A percentile compares a stretch with the other conserved stretches of the same genome.
phyloP scores from a whole-genome alignment of 1,140 invertebrate species.

The Trachymyrmex cornetzi region DNA sequence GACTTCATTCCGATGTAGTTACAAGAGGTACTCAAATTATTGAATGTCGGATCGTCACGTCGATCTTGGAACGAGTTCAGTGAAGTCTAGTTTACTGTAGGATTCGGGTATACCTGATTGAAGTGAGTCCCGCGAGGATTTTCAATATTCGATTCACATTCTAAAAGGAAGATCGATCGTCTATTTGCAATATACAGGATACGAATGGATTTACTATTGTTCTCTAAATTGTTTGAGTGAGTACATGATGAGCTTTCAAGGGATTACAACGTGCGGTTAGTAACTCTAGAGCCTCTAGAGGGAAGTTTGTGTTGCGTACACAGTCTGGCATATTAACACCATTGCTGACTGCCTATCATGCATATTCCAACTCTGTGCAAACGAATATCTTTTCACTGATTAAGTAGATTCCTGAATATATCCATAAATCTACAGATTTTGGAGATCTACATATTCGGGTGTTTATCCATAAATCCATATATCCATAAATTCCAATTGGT shows the following conservation, averaged over 20 bases:
- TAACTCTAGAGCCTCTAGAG: slow-evolving; percentile 9
- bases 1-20: not conserved
- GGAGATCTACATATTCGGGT: not conserved
- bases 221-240: slow-evolving; percentile 41
- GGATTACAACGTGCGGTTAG: slow-evolving; percentile 32
- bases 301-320: not conserved
- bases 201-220: slow-evolving; percentile 29
- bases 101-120: not conserved
- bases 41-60: slow-evolving; percentile 10
- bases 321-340: slow-evolving; percentile 46
- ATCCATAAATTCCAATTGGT: not conserved
- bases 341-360: slow-evolving; percentile 11
- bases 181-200: not conserved
- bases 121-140: too few relatives aligned
- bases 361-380: slow-evolving; percentile 32
- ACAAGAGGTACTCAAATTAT: not conserved
- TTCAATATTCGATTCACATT: slow-evolving; percentile 10
- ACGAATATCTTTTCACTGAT: slow-evolving; percentile 24
- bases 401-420: not conserved
- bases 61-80: slow-evolving; percentile 1
- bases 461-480: too few relatives aligned
- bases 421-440: not conserved
- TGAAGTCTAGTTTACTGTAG: not conserved
- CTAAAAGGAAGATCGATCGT: not conserved
- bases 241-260: slow-evolving; percentile 24